phyloP scores from a whole-genome alignment of 2,888 invertebrate species.

The Antheraea yamamai region DNA sequence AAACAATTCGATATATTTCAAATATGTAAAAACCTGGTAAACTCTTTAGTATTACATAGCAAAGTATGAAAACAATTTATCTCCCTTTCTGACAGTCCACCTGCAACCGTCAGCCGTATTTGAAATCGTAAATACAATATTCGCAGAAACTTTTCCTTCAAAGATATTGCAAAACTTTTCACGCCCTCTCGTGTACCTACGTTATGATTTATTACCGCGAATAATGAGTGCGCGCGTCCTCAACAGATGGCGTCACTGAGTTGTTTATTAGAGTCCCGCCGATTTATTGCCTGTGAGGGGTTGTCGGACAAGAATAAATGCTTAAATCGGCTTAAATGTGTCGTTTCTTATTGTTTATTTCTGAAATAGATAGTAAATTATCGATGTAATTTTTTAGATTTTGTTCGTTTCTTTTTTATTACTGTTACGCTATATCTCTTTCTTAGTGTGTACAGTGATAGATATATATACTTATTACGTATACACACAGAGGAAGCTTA shows the following conservation, averaged over 20 bases:
- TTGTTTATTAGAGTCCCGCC: slow-evolving; percentile 44
- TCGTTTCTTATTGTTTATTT: neutral
- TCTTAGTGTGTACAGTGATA: neutral
- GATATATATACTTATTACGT: neutral
- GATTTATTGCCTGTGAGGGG: slow-evolving; percentile 57
- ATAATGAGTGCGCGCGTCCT: slow-evolving; percentile 62
- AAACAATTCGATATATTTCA: neutral
- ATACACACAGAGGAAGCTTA: too few relatives aligned
- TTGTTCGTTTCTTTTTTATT: neutral
- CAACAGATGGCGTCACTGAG: slow-evolving; percentile 48
- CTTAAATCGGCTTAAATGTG: slow-evolving; percentile 22
- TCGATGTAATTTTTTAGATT: neutral
- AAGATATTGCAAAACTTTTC: slow-evolving; percentile 56
- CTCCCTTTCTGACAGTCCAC: slow-evolving; percentile 27
- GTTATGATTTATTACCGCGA: slow-evolving; percentile 63
- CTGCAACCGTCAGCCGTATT: slow-evolving; percentile 33
- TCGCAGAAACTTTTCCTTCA: slow-evolving; percentile 45
- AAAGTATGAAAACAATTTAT: slow-evolving; percentile 19
- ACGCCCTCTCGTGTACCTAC: slow-evolving; percentile 69
- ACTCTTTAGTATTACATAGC: neutral
- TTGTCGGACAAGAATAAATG: slow-evolving; percentile 35
- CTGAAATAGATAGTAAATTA: neutral
- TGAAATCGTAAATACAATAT: slow-evolving; percentile 67
- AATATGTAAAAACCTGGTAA: neutral
- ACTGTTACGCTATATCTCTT: neutral